These are phyloP conservation scores for Dicrostonyx torquatus DNA, from an alignment of 2,797 vertebrate genomes.

Conservation along the genomic window DNA sequence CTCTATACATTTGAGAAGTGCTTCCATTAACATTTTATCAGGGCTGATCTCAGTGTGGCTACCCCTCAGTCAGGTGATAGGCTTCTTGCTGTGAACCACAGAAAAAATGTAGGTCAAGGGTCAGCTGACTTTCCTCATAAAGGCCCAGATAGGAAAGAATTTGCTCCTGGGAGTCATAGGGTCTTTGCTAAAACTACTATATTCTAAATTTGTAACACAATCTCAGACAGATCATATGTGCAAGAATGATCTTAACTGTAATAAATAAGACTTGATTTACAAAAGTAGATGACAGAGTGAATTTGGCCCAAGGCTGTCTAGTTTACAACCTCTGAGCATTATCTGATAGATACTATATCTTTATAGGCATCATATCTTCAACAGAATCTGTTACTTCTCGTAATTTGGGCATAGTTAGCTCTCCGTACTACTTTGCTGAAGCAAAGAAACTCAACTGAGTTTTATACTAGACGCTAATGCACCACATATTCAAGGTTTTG, in stretches of 20 bases:
- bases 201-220: not conserved
- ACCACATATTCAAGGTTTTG: slow-evolving; percentile 6
- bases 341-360: not conserved
- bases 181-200: slow-evolving; percentile 21
- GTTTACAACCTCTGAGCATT: not conserved
- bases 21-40: not conserved
- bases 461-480: not conserved
- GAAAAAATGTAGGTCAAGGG: slow-evolving; percentile 5
- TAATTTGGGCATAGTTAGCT: not conserved
- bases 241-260: slow-evolving; percentile 11
- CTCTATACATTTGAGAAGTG: not conserved
- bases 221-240: not conserved
- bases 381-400: not conserved
- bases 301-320: not conserved
- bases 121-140: slow-evolving; percentile 27
- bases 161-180: not conserved
- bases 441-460: not conserved
- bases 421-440: slow-evolving; percentile 34
- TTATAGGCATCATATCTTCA: not conserved
- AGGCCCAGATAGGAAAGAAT: slow-evolving; percentile 6
- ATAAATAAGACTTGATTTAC: slow-evolving; percentile 42
- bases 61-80: not conserved
- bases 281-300: not conserved
- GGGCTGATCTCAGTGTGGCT: not conserved
- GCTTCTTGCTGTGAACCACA: slow-evolving; percentile 5